phyloP scores from a whole-genome alignment of 2,888 invertebrate genomes.

The Ophion slaviceki region DNA sequence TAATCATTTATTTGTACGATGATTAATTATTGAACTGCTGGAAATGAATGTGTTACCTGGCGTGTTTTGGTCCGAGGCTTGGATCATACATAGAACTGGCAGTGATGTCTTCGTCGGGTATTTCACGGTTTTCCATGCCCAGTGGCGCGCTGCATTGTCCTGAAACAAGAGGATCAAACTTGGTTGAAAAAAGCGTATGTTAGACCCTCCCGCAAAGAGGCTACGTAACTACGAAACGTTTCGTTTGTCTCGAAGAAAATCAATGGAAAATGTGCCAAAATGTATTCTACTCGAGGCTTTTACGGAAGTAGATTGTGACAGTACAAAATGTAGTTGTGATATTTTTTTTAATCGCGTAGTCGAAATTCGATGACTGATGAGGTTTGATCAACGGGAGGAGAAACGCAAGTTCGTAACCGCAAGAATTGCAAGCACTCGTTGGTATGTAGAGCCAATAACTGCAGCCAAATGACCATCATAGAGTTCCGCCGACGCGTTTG shows the following conservation, averaged over 20 bases:
- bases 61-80: constrained; percentile 81
- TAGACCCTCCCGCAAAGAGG: neutral
- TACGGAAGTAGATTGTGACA: neutral
- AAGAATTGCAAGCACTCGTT: constrained; percentile 12
- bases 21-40: neutral
- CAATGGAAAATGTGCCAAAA: too few relatives aligned
- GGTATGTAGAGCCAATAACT: neutral
- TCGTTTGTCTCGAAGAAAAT: too few relatives aligned
- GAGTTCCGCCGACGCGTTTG: constrained; percentile 5
- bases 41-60: constrained; percentile 76
- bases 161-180: constrained; percentile 75
- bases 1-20: neutral
- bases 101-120: constrained; percentile 82
- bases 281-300: too few relatives aligned
- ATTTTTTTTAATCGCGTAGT: neutral
- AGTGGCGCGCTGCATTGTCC: constrained; percentile 80
- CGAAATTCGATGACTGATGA: neutral
- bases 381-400: neutral
- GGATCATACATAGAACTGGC: constrained; percentile 82
- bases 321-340: neutral
- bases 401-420: neutral
- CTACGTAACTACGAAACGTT: neutral
- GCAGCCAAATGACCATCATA: neutral
- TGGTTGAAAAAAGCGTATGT: neutral
- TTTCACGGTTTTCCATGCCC: constrained; percentile 82